Conservation (phyloP, 2,888 invertebrate species). For the Lysandra bellargus region DNA sequence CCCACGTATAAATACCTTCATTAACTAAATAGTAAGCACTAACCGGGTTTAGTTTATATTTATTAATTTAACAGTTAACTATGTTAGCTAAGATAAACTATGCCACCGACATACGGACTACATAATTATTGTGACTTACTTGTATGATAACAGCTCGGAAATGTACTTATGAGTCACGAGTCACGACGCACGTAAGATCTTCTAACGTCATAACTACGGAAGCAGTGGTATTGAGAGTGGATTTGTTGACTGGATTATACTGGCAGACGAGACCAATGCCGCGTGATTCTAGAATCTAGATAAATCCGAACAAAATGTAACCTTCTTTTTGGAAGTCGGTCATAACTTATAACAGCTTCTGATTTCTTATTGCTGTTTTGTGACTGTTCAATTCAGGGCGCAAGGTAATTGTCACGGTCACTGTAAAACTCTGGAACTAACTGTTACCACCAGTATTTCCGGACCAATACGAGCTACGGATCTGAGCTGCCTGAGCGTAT, state of each 20-base stretch:
- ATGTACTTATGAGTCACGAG: background rate
- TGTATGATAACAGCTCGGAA: background rate
- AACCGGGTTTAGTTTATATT: background rate
- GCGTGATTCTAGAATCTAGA: no score
- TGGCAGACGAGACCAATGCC: background rate
- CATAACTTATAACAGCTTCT: no score
- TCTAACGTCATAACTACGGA: background rate
- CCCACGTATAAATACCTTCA: background rate
- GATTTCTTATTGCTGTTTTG: no score
- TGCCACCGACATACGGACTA: background rate
- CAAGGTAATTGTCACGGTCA: no score
- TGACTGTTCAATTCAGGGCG: no score
- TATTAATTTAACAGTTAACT: background rate
- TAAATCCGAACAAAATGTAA: no score
- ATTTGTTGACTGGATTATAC: background rate
- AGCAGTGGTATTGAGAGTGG: background rate
- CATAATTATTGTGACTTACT: no score
- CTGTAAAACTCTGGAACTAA: no score
- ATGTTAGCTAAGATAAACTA: background rate
- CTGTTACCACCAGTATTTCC: no score
- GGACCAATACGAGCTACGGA: no score
- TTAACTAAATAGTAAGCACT: background rate
- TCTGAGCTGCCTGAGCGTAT: no score
- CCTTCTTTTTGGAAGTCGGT: no score
- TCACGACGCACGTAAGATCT: background rate